Evolutionary conservation across 2,888 invertebrate genomes (phyloP).

Genomic region (Bhutanitis thaidina): DNA sequence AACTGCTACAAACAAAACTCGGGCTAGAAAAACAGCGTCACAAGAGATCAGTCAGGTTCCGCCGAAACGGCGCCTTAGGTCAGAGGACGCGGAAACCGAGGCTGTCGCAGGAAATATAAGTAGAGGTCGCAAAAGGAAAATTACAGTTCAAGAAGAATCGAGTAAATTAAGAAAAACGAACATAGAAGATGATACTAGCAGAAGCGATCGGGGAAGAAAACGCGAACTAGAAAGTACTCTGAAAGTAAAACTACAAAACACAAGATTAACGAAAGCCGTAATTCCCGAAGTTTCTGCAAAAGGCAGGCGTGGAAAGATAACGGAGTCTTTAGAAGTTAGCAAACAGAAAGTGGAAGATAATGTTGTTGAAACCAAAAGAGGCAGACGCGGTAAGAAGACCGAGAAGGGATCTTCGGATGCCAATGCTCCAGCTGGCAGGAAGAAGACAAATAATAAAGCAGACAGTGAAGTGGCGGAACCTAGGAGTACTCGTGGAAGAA

Average conservation of each 20-base stretch:
- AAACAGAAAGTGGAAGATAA: neutral
- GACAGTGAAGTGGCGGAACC: neutral
- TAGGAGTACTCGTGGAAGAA: constrained; percentile 7
- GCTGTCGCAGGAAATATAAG: constrained; percentile 24
- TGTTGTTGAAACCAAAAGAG: constrained; percentile 19
- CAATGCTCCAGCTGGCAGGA: constrained; percentile 26
- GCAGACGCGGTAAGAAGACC: neutral
- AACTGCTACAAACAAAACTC: neutral
- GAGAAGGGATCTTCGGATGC: neutral
- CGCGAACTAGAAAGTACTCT: neutral
- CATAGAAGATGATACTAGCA: neutral
- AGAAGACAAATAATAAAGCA: neutral
- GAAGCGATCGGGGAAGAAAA: neutral
- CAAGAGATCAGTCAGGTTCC: neutral
- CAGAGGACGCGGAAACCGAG: neutral
- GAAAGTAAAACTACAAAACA: neutral
- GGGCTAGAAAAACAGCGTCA: neutral
- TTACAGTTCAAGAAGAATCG: neutral
- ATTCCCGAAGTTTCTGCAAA: neutral
- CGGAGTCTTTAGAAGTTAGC: neutral
- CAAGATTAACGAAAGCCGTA: neutral
- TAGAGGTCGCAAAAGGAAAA: constrained; percentile 28
- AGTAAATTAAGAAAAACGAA: neutral
- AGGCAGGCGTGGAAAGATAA: constrained; percentile 22
- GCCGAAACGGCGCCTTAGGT: neutral